Conservation (phyloP, 1,140 invertebrate species). For the Lucilia sericata region DNA sequence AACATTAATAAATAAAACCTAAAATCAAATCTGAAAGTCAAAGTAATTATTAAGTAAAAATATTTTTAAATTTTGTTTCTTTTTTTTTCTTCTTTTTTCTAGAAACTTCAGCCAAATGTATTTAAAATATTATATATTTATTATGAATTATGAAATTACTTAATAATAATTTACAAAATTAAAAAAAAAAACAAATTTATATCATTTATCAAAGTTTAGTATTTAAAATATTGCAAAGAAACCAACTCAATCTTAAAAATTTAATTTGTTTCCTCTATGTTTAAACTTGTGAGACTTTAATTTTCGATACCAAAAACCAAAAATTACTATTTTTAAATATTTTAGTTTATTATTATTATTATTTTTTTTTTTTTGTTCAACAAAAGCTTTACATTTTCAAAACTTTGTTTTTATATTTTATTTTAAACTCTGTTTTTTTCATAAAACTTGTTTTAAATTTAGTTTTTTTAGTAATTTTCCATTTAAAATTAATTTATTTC, state of each 20-base stretch:
- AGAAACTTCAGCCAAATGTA: slow-evolving; percentile 43
- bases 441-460: neutral
- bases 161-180: slow-evolving; percentile 28
- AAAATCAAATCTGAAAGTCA: slow-evolving; percentile 3
- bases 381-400: slow-evolving; percentile 15
- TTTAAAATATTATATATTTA: slow-evolving; percentile 30
- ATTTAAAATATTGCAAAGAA: neutral
- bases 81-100: slow-evolving; percentile 3
- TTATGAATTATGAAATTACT: neutral
- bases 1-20: neutral
- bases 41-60: neutral
- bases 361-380: neutral
- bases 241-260: neutral
- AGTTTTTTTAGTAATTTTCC: neutral
- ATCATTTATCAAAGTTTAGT: slow-evolving; percentile 19
- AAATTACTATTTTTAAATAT: slow-evolving; percentile 1
- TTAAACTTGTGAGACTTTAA: neutral
- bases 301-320: slow-evolving; percentile 33
- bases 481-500: neutral
- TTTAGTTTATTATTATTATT: too few species aligned
- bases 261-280: neutral
- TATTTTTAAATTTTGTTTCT: neutral
- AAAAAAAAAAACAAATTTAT: neutral
- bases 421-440: neutral
- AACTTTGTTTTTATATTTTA: neutral